Conservation (phyloP, 2,113 vertebrate genomes). For the Aplodontia rufa region DNA sequence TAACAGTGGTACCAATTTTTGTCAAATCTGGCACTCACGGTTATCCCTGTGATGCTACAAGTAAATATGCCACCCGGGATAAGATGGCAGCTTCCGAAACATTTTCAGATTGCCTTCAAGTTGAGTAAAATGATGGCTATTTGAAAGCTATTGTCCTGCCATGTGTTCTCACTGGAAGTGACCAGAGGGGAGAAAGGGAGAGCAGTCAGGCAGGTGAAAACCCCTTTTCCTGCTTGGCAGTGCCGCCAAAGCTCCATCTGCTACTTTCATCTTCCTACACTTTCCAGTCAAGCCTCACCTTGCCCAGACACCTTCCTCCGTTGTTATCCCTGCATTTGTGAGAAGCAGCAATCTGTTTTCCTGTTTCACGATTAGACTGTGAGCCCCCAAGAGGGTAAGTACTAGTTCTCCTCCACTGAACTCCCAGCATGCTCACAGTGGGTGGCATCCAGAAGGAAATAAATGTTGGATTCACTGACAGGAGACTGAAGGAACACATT, state of each 20-base stretch:
- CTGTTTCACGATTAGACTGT: not conserved
- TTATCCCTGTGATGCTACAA: not conserved
- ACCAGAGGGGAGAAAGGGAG: not conserved
- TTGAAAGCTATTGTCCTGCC: not conserved
- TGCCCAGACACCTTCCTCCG: not conserved
- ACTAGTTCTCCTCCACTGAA: not conserved
- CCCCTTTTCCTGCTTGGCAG: not conserved
- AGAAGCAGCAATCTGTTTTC: not conserved
- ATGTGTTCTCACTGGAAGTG: not conserved
- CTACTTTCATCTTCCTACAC: conserved; percentile 50
- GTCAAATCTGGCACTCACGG: not conserved
- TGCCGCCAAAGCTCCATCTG: not conserved
- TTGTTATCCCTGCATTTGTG: not conserved
- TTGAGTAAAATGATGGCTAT: not conserved
- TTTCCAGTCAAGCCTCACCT: conserved; percentile 51
- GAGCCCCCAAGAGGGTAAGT: not conserved
- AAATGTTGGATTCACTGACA: not conserved
- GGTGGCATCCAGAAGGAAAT: not conserved
- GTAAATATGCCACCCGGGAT: not conserved
- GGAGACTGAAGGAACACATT: not conserved
- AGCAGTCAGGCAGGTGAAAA: not conserved
- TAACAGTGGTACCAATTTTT: not conserved
- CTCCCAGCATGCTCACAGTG: not conserved
- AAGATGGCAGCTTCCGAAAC: not conserved
- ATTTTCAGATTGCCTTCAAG: not conserved